Percentiles rank a stretch among this genome's conserved stretches.
phyloP scores from a whole-genome alignment of 1,140 invertebrate genomes.

The Phymastichus coffea region DNA sequence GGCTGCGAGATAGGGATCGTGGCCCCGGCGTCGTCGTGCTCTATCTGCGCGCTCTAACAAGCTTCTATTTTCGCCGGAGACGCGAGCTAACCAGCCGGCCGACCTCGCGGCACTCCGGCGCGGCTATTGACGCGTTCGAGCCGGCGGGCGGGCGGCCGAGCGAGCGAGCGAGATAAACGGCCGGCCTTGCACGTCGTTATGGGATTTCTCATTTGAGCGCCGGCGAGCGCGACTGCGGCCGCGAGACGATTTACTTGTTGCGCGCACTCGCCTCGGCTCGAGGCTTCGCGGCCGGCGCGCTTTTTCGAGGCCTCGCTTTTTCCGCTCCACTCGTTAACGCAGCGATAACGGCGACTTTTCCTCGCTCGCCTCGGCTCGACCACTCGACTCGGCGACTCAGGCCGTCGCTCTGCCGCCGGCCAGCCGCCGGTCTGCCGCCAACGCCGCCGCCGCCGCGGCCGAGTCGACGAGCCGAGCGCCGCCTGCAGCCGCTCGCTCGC shows the following conservation, averaged over 20 bases:
- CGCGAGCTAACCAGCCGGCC: conserved; percentile 20
- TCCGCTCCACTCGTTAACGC: not conserved
- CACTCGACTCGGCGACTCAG: too few species aligned
- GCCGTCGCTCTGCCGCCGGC: not conserved
- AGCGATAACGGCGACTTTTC: not conserved
- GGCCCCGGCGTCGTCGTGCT: too few species aligned
- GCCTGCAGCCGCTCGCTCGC: too few species aligned
- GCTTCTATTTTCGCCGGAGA: conserved; percentile 30
- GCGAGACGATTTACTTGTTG: conserved; percentile 23
- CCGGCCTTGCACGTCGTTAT: conserved; percentile 21
- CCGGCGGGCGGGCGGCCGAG: not conserved
- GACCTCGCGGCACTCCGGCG: conserved; percentile 2
- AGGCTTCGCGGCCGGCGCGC: not conserved
- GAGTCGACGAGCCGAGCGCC: too few species aligned
- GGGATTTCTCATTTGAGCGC: conserved; percentile 23
- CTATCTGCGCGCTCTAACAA: not conserved
- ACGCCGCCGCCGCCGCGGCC: too few species aligned
- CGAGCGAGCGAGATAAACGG: not conserved
- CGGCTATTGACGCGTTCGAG: conserved; percentile 19
- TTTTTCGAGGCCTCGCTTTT: conserved; percentile 15
- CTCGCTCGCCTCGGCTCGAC: not conserved
- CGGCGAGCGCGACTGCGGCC: not conserved
- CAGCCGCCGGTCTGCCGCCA: not conserved
- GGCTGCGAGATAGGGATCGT: too few species aligned
- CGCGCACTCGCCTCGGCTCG: not conserved